These are phyloP conservation scores for Aurelia aurita DNA, from an alignment of 30 jellyfish, hydroid and myxozoan species.

Conservation along the genomic window DNA sequence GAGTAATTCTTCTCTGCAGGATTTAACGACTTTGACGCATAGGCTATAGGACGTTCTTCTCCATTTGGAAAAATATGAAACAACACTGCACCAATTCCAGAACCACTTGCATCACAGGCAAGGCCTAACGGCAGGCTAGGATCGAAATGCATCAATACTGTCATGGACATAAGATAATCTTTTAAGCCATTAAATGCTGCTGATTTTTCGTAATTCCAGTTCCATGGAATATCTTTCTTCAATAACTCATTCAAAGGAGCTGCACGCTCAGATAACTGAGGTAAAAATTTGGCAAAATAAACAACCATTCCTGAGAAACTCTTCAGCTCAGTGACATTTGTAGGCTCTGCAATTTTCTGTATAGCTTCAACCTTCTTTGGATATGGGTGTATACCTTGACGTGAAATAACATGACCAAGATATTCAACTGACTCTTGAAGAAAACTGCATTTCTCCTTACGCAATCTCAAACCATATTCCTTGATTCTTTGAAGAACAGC, in stretches of 20 bases:
- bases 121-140: constrained; percentile 63
- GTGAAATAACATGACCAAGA: constrained; percentile 69
- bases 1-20: constrained; percentile 60
- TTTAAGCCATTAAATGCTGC: constrained; percentile 60
- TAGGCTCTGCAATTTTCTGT: no score
- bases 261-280: constrained; percentile 73
- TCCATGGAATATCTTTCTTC: constrained; percentile 65
- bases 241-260: constrained; percentile 69
- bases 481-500: constrained; percentile 58
- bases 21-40: constrained; percentile 68
- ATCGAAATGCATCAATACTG: constrained; percentile 66
- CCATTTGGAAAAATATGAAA: constrained; percentile 57
- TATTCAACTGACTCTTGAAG: constrained; percentile 67
- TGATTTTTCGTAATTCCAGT: constrained; percentile 47
- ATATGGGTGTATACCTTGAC: constrained; percentile 61
- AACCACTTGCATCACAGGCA: constrained; percentile 74
- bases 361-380: constrained; percentile 49
- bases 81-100: constrained; percentile 74
- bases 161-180: constrained; percentile 54
- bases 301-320: constrained; percentile 53
- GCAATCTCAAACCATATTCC: constrained; percentile 62
- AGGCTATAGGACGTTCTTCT: constrained; percentile 66
- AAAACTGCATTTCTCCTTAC: constrained; percentile 72
- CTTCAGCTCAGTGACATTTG: constrained; percentile 70
- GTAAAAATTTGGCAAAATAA: constrained; percentile 63